Evolutionary conservation across 2,797 vertebrate species (phyloP), one percentile per base, ranked within the genome.

Genomic region (Lindbergichthys nudifrons): DNA sequence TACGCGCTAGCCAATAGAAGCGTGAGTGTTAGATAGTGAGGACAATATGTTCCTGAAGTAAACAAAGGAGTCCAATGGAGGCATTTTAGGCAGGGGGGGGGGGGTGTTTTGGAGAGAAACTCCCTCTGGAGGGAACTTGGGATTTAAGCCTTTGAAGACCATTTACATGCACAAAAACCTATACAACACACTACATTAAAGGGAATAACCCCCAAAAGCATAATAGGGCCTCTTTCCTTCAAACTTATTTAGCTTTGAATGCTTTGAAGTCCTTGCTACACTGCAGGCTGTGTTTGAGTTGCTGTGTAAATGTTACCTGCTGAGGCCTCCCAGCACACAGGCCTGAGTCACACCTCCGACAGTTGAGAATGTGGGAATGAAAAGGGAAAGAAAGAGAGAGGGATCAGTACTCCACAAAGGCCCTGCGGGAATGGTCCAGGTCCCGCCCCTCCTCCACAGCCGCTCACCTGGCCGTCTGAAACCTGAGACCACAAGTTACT

Each of bases 391-490:
- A 77, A 70, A 78, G 63, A 52, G 65, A 77, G 67, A 72, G 69
- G 70, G 77, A 58, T 81, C 73, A 54, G 66, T 1, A 21, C 58
- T 75, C 51, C 73, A 32, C 51, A 53, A 65, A 64, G 15, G 45
- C 68, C 65, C 69, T 30, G 43, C 57, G 53, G 77, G 66, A 51
- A 12, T 6, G 12, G 5, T 5, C 60, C 68, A 2, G 3, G 4
- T 3, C n/a, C 23, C 26, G 0, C 69, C 81, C 75, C 67, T 32
- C 73, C 75, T 52, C 67, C 67, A 2, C 68, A 12, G 15, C 19
- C 41, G 58, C 59, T 80, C 85, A 85, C 82, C 86, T 80, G 76
- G n/a, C 43, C 3, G 36, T 48, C 65, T 62, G 82, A 84, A 87
- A 89, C 70, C 3, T 15, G 78, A 90, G 26, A 66, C 48, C 0